Conservation (phyloP, 2,888 invertebrate genomes). For the Aleiodes leptofemur region DNA sequence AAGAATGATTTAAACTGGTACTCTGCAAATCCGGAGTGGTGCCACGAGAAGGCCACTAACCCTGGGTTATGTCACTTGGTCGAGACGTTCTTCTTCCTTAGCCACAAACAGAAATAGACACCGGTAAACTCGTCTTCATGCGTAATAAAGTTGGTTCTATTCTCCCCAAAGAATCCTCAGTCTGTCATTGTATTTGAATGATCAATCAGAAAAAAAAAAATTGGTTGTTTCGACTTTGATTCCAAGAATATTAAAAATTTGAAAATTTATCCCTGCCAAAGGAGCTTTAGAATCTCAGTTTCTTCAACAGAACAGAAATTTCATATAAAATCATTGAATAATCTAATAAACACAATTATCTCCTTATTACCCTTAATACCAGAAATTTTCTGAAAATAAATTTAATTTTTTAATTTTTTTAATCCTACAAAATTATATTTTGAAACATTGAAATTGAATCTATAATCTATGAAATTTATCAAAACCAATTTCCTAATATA, state of each 20-base stretch:
- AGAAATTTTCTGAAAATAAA: constrained; percentile 1
- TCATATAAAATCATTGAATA: neutral
- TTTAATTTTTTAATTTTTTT: neutral
- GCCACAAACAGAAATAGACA: constrained; percentile 66
- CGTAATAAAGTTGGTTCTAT: constrained; percentile 47
- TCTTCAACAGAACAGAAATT: too few relatives aligned
- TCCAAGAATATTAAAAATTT: neutral
- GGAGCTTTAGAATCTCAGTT: too few relatives aligned
- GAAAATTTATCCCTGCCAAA: neutral
- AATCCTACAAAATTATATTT: neutral
- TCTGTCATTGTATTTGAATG: constrained; percentile 13
- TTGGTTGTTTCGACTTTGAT: neutral
- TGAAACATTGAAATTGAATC: neutral
- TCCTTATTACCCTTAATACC: constrained; percentile 15
- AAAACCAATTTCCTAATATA: constrained; percentile 13
- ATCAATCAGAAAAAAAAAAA: neutral
- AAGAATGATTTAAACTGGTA: constrained; percentile 18
- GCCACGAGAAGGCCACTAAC: constrained; percentile 67
- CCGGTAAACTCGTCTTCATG: constrained; percentile 55
- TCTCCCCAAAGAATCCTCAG: constrained; percentile 29
- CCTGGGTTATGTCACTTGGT: constrained; percentile 68
- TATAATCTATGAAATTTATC: constrained; percentile 22
- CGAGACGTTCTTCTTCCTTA: constrained; percentile 57
- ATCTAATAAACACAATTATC: neutral
- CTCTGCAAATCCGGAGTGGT: constrained; percentile 40